phyloP scores from a whole-genome alignment of 1,140 invertebrate genomes.

The Drosophila kohkoa region DNA sequence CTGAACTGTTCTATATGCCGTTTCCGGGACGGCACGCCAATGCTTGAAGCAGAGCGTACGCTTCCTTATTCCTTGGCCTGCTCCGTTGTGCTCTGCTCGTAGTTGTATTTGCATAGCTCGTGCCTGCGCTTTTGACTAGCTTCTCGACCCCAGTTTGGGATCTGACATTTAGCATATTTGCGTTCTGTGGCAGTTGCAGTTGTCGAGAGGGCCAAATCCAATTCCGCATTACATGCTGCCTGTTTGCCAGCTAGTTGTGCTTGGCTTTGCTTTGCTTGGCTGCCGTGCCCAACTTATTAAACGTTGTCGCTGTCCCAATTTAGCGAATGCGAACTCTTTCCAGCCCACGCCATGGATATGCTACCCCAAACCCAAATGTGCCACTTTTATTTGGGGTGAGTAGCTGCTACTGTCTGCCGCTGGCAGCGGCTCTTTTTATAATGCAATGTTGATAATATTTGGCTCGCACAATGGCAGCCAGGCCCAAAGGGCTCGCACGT shows the following conservation, averaged over 20 bases:
- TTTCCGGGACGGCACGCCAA: conserved; percentile 69
- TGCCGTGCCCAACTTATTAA: conserved; percentile 79
- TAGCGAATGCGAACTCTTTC: conserved; percentile 67
- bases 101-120: conserved; percentile 62
- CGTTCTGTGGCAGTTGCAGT: conserved; percentile 70
- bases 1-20: conserved; percentile 7
- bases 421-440: conserved; percentile 25
- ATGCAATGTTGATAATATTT: conserved; percentile 61
- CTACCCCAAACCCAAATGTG: conserved; percentile 17
- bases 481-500: conserved; percentile 65
- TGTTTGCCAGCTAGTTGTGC: no score
- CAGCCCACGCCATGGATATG: conserved; percentile 8
- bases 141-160: background rate
- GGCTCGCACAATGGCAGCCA: conserved; percentile 70
- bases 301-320: conserved; percentile 80
- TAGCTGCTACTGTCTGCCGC: background rate
- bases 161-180: conserved; percentile 82
- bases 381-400: conserved; percentile 9
- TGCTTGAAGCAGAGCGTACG: conserved; percentile 23
- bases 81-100: no score
- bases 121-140: conserved; percentile 65
- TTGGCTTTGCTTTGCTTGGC: no score
- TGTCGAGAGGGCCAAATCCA: conserved; percentile 61
- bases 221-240: conserved; percentile 75
- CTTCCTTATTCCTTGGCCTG: conserved; percentile 40